Conservation (phyloP, 2,113 vertebrate species). For the Tragelaphus imberbis region DNA sequence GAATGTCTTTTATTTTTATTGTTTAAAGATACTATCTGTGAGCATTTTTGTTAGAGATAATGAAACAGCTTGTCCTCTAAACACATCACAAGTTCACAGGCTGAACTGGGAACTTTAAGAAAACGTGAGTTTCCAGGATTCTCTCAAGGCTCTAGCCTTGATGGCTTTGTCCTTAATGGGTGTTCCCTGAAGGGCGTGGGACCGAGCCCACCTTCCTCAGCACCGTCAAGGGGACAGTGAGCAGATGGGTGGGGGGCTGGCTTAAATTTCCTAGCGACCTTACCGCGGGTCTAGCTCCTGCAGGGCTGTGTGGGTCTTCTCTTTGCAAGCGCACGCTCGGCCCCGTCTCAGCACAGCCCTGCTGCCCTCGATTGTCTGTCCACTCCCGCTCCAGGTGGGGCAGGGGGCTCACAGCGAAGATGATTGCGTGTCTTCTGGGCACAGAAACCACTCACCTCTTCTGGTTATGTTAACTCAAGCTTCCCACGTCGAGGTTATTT, state of each 20-base stretch:
- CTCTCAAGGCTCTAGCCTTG: background rate
- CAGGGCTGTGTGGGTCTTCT: too few relatives aligned
- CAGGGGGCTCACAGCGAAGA: background rate
- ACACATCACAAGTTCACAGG: background rate
- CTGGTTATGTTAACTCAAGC: background rate
- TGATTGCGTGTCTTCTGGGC: background rate
- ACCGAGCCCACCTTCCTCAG: fast-evolving
- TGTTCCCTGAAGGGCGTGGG: fast-evolving
- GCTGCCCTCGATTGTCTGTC: too few relatives aligned
- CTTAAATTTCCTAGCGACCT: background rate
- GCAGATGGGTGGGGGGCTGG: fast-evolving
- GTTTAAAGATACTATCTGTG: background rate
- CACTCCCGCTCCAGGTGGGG: background rate
- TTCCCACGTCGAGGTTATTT: background rate
- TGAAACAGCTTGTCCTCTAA: background rate
- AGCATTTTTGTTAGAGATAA: background rate
- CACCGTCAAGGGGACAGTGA: too few relatives aligned
- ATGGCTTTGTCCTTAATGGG: background rate
- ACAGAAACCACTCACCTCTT: background rate
- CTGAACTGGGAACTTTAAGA: background rate
- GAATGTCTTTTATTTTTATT: background rate
- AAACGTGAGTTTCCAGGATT: fast-evolving
- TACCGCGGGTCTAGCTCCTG: fast-evolving
- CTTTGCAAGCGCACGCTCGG: background rate
- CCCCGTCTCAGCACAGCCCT: background rate